Conservation (phyloP, 2,113 vertebrate genomes). For the Malurus melanocephalus region DNA sequence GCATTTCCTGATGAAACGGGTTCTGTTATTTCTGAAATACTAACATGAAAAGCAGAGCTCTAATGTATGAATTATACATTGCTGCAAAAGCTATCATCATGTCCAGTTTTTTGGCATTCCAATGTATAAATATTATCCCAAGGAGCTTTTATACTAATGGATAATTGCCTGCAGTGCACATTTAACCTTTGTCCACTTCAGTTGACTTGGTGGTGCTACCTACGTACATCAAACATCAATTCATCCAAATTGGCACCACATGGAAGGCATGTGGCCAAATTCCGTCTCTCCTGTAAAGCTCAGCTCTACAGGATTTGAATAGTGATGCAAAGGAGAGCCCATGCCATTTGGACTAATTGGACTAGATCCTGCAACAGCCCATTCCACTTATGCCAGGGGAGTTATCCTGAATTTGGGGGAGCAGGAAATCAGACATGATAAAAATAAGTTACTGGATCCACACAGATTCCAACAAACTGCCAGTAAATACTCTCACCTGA, state of each 20-base stretch:
- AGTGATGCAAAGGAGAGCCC: neutral
- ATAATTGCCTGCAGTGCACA: conserved; percentile 30
- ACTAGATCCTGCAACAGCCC: neutral
- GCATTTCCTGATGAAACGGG: neutral
- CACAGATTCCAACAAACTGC: neutral
- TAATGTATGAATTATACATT: neutral
- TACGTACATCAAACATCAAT: neutral
- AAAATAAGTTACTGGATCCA: neutral
- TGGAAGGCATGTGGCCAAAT: neutral
- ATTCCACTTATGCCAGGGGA: neutral
- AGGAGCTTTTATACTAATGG: conserved; percentile 41
- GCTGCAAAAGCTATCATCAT: neutral
- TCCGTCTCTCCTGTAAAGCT: conserved; percentile 5
- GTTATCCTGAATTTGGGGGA: neutral
- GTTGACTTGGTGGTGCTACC: conserved; percentile 13
- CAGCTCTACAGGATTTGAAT: neutral
- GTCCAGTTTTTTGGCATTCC: conserved; percentile 1
- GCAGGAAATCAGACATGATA: neutral
- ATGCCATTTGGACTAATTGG: neutral
- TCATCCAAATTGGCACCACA: neutral
- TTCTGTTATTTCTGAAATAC: conserved; percentile 11
- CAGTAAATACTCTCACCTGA: neutral
- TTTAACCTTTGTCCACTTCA: conserved; percentile 17
- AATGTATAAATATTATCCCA: neutral
- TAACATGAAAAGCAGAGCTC: neutral